A percentile compares a stretch with the other conserved stretches of the same genome.
Evolutionary conservation across 2,888 invertebrate genomes (phyloP).

Genomic region (Halictus ligatus): DNA sequence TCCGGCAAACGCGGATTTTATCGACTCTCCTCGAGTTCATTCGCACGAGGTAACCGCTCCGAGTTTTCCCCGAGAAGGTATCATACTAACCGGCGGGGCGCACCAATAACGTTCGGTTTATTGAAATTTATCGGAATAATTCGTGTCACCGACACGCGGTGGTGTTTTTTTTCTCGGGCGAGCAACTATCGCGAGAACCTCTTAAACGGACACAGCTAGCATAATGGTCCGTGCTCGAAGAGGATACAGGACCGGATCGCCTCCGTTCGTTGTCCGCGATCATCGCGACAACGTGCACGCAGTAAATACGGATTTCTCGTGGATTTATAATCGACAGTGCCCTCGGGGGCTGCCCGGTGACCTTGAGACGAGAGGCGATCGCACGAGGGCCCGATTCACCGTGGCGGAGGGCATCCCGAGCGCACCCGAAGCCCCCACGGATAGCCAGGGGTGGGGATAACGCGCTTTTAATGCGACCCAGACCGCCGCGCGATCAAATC

Average conservation of each 20-base stretch:
- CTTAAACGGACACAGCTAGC: not conserved
- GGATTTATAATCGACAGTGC: slow-evolving; percentile 53
- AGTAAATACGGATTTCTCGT: slow-evolving; percentile 49
- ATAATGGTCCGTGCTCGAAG: not conserved
- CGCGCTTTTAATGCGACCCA: slow-evolving; percentile 64
- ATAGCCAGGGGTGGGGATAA: slow-evolving; percentile 43
- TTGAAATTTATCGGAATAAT: no score
- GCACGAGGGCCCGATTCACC: slow-evolving; percentile 33
- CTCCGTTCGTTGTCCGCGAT: not conserved
- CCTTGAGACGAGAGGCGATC: slow-evolving; percentile 46
- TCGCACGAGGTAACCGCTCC: no score
- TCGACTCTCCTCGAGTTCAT: no score
- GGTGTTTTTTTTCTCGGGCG: no score
- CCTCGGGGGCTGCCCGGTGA: slow-evolving; percentile 17
- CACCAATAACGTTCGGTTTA: no score
- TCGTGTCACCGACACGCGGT: no score
- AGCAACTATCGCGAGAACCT: no score
- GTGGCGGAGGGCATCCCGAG: slow-evolving; percentile 16
- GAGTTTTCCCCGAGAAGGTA: no score
- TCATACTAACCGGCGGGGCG: no score
- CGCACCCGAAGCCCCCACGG: not conserved
- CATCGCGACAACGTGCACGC: slow-evolving; percentile 25
- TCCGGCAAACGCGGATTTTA: no score
- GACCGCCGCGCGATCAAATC: slow-evolving; percentile 32
- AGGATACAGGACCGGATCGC: not conserved